Base-by-base conservation (phyloP, 2,113 vertebrate genomes). In the Atractosteus spatula region DNA sequence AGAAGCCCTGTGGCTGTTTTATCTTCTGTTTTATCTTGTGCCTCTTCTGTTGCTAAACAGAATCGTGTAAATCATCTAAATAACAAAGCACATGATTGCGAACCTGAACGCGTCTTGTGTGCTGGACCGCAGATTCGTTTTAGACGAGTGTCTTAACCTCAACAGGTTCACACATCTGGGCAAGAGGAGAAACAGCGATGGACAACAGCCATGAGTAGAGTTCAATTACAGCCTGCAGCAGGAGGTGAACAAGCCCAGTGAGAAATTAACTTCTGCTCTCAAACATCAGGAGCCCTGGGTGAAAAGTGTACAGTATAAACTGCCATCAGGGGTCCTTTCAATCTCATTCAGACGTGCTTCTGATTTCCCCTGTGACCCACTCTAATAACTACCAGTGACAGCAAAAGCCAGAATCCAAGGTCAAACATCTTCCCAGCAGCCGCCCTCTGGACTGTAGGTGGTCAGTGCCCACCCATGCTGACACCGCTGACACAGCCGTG, bases 401-500 rank as follows among this genome's bases (percentile, higher is more conserved):
- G 17, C 62, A 1, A 41, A 7, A 29, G n/a, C 4, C 4, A 63
- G 6, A 41, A 7, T 29, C 3, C 56, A n/a, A 62, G 66, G 66
- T 74, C 41, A 56, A 42, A 72, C 72, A 64, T 80, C 55, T 57
- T 65, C 17, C 16, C 29, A 54, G 54, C 59, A 72, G 71, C 66
- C 71, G 68, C 74, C 65, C 55, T 29, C n/a, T 29, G 63, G 67
- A 69, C 70, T 67, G 13, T 72, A 71, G 74, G 70, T 65, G 72
- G 71, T 51, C 47, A 51, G 47, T 10, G 10, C 1, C 47, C 5
- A 51, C 47, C 47, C 47, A 51, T 29, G 29, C 47, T 1, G 2
- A 5, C 1, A 7, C 47, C 5, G 47, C 47, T 10, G 10, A 51
- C 47, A 51, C 47, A 51, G 47, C 47, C 10, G 2, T 10, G 10